A percentile compares a stretch with the other conserved stretches of the same genome.
Evolutionary conservation across 2,797 vertebrate species (phyloP).

Genomic region (Enteromius unitaeniatus): DNA sequence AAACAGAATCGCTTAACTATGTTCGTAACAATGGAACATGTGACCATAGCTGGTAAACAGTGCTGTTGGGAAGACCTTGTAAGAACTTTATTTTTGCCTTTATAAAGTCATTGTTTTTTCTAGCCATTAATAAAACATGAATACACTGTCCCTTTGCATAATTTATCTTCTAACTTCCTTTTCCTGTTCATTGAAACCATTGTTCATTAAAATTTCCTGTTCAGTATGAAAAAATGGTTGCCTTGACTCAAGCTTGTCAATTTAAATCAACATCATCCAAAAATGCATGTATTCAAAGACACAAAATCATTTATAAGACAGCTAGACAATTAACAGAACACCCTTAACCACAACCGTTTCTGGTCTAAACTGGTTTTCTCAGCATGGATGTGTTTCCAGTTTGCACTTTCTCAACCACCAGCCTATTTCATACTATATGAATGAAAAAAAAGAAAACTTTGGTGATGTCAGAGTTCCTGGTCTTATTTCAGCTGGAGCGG

Average conservation of each 20-base stretch:
- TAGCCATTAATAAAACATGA: neutral
- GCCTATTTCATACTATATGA: constrained; percentile 17
- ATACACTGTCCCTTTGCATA: neutral
- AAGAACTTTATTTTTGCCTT: neutral
- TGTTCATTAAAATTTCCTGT: too few relatives aligned
- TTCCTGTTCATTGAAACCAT: neutral
- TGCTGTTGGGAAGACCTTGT: neutral
- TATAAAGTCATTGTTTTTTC: neutral
- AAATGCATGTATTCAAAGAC: neutral
- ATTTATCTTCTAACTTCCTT: neutral
- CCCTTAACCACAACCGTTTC: neutral
- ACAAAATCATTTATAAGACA: neutral
- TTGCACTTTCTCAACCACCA: neutral
- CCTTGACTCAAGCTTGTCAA: neutral
- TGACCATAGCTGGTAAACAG: neutral
- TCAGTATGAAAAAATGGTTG: neutral
- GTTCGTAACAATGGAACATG: neutral
- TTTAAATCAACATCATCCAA: constrained; percentile 14
- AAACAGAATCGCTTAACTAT: neutral
- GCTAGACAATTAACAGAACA: neutral
- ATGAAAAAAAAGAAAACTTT: constrained; percentile 58
- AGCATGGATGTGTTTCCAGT: neutral
- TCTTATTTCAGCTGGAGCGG: constrained; percentile 67
- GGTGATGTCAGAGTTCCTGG: constrained; percentile 74
- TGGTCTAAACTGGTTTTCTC: neutral